phyloP scores from a whole-genome alignment of 2,888 invertebrate genomes.

The Margaritifera margaritifera region DNA sequence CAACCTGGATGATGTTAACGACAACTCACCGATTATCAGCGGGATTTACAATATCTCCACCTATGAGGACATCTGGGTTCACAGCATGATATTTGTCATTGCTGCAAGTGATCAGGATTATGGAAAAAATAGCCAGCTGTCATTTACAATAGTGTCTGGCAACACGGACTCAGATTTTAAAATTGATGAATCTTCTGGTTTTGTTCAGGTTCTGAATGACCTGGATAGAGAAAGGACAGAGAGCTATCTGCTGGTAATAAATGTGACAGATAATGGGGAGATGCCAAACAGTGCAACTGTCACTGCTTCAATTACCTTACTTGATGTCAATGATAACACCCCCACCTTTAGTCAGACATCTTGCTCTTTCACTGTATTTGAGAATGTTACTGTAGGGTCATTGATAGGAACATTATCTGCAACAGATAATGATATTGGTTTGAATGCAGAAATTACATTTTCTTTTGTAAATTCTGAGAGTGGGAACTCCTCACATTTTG shows the following conservation, averaged over 20 bases:
- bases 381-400: conserved; percentile 32
- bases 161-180: conserved; percentile 16
- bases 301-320: neutral
- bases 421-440: conserved; percentile 30
- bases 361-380: conserved; percentile 36
- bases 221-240: conserved; percentile 44
- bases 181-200: conserved; percentile 30
- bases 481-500: conserved; percentile 3
- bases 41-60: neutral
- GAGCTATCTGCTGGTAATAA: conserved; percentile 30
- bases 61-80: conserved; percentile 29
- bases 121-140: conserved; percentile 12
- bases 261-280: neutral
- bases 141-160: neutral
- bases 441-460: conserved; percentile 2
- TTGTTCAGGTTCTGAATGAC: conserved; percentile 19
- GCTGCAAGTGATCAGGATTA: conserved; percentile 37
- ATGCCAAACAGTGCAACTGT: neutral
- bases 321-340: conserved; percentile 39
- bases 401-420: conserved; percentile 31
- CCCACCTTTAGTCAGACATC: conserved; percentile 28
- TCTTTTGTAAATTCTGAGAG: neutral
- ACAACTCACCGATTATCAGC: conserved; percentile 1
- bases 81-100: conserved; percentile 25
- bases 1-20: conserved; percentile 3